Evolutionary conservation across 37 sponge, comb jelly and placozoan species (phyloP).

Genomic region (Beroe ovata): DNA sequence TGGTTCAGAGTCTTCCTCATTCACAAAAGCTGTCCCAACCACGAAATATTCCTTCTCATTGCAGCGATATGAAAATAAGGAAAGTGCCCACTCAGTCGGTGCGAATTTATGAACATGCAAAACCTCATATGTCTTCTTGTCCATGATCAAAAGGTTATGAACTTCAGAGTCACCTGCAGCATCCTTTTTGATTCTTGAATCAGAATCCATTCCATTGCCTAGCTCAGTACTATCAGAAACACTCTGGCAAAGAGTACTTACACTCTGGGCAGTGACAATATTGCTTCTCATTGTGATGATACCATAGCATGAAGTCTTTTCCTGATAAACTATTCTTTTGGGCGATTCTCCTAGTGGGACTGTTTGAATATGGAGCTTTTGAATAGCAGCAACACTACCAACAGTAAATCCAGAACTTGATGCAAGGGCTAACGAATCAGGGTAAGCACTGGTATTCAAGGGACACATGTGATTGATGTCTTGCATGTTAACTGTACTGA

Average conservation of each 20-base stretch:
- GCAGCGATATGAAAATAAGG: constrained; percentile 74
- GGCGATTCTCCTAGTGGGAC: constrained; percentile 85
- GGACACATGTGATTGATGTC: constrained; percentile 85
- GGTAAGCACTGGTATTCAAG: constrained; percentile 81
- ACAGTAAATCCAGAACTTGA: constrained; percentile 75
- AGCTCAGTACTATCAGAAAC: constrained; percentile 30
- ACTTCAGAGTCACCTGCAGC: constrained; percentile 47
- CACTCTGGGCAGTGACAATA: constrained; percentile 32
- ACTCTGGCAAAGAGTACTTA: constrained; percentile 37
- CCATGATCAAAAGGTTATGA: constrained; percentile 52
- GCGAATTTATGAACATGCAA: constrained; percentile 79
- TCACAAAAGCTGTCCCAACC: constrained; percentile 89
- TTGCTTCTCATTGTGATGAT: constrained; percentile 68
- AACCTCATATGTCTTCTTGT: constrained; percentile 70
- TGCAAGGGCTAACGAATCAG: constrained; percentile 81
- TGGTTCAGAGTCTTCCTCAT: constrained; percentile 79
- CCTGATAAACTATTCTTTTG: constrained; percentile 81
- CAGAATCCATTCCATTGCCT: constrained; percentile 39
- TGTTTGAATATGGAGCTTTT: constrained; percentile 90
- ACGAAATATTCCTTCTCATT: constrained; percentile 70
- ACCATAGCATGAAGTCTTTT: constrained; percentile 71
- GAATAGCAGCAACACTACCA: constrained; percentile 90
- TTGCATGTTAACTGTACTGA: constrained; percentile 93
- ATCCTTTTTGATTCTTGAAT: constrained; percentile 42
- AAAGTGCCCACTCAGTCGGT: constrained; percentile 74